A percentile compares a stretch with the other conserved stretches of the same genome.
Evolutionary conservation across 2,888 invertebrate genomes (phyloP).

Genomic region (Pyrgus malvae): DNA sequence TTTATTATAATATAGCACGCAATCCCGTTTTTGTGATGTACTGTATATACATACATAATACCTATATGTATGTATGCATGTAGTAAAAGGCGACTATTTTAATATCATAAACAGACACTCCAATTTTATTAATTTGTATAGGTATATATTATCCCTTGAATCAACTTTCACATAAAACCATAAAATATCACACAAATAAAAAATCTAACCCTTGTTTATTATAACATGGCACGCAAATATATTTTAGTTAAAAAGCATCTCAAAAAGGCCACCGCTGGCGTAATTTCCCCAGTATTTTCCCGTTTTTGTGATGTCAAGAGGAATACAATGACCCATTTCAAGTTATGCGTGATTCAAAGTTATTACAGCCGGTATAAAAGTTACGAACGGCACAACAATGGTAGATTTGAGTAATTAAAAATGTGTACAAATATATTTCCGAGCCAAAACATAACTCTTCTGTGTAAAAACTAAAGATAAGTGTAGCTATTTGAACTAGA

Average conservation of each 20-base stretch:
- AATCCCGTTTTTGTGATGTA: too few relatives aligned
- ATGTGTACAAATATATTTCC: conserved; percentile 24
- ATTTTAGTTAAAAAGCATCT: background rate
- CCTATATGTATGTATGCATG: too few relatives aligned
- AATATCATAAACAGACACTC: too few relatives aligned
- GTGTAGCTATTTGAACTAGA: background rate
- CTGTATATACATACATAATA: too few relatives aligned
- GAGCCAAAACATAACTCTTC: conserved; percentile 8
- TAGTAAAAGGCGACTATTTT: too few relatives aligned
- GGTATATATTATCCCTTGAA: too few relatives aligned
- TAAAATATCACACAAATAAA: too few relatives aligned
- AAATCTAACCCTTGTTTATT: too few relatives aligned
- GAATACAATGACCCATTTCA: conserved; percentile 27
- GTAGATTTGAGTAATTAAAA: conserved; percentile 27
- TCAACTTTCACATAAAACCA: too few relatives aligned
- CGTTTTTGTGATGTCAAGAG: conserved; percentile 22
- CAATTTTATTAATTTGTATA: too few relatives aligned
- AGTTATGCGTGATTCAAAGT: conserved; percentile 27
- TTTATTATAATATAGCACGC: too few relatives aligned
- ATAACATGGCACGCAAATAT: background rate
- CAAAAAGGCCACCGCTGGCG: conserved; percentile 2
- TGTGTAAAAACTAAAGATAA: conserved; percentile 13
- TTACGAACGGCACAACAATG: conserved; percentile 23
- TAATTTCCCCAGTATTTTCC: conserved; percentile 18
- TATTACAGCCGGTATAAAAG: conserved; percentile 26